phyloP scores from a whole-genome alignment of 2,797 vertebrate genomes.

The Manis javanica region DNA sequence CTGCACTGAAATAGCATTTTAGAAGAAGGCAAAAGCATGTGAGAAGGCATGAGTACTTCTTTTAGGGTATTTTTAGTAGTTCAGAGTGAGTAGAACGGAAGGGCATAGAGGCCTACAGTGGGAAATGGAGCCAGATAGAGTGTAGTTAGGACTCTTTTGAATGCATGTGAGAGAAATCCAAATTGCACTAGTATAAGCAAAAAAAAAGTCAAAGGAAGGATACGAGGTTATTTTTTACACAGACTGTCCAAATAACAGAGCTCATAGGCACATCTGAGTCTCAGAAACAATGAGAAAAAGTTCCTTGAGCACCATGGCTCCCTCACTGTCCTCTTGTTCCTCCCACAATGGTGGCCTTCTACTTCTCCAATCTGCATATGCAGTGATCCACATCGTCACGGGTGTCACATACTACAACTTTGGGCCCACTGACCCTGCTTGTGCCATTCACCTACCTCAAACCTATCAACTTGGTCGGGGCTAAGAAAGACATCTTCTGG shows the following conservation, averaged over 20 bases:
- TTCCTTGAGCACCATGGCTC: background rate
- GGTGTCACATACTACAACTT: background rate
- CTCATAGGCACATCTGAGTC: background rate
- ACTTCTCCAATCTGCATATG: background rate
- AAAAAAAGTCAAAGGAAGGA: background rate
- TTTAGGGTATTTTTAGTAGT: background rate
- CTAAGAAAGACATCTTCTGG: background rate
- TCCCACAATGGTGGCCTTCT: background rate
- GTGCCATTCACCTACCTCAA: background rate
- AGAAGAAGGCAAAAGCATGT: background rate
- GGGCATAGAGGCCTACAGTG: background rate
- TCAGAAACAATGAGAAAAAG: background rate
- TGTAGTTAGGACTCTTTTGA: background rate
- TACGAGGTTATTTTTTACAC: background rate
- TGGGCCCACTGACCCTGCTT: background rate
- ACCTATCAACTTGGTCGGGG: background rate
- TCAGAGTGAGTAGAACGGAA: conserved; percentile 14
- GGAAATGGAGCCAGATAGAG: background rate
- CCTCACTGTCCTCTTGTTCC: background rate
- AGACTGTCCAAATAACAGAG: background rate
- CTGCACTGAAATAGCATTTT: background rate
- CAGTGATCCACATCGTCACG: background rate
- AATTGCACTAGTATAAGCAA: background rate
- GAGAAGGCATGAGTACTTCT: conserved; percentile 1
- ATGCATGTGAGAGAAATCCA: background rate